Base-by-base conservation (phyloP, 2,113 vertebrate genomes). In the Hystrix cristata region DNA sequence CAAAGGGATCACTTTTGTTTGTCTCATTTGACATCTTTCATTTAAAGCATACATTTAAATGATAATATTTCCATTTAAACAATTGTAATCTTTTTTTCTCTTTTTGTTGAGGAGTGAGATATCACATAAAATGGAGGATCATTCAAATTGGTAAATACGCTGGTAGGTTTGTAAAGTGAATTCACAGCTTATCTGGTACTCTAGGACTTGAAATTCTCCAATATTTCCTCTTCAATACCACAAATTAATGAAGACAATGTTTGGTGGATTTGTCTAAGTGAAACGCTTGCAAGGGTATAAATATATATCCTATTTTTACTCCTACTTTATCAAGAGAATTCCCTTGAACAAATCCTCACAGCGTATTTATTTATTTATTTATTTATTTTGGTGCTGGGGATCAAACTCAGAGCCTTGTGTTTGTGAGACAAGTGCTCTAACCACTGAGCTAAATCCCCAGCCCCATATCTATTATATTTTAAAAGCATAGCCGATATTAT, bases 1-100 rank as follows among this genome's bases (percentile, higher is more conserved):
- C n/a, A 91, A 84, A 4, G 27, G 31, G n/a, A 67, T 72, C 6
- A 59, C 48, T 92, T 95, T 81, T 43, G 5, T 89, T 95, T 83
- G 5, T 64, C 25, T 85, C 13, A 38, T 74, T 95, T 6, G 82
- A 34, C 6, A 67, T 51, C 43, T 86, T 74, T 82, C 11, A 64
- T 67, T 87, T 74, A 91, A 87, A 57, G 76, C 46, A 9, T 53
- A 53, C 3, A 53, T 16, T 31, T 34, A 79, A 34, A 53, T 53
- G 76, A 19, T 16, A 79, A 51, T 34, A 53, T 53, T 79, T 79
- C 53, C 48, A 79, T 31, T 53, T 79, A 79, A 79, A 18, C 67
- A 92, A 84, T 57, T 27, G 67, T 11, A 31, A 29, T 55, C 1
- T 84, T 95, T 79, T 80, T 64, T 67, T 91, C 8, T 78, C 29